Percentiles rank a stretch among this genome's conserved stretches.
phyloP scores from a whole-genome alignment of 2,888 invertebrate genomes.

The Hydrotaea diabolus region DNA sequence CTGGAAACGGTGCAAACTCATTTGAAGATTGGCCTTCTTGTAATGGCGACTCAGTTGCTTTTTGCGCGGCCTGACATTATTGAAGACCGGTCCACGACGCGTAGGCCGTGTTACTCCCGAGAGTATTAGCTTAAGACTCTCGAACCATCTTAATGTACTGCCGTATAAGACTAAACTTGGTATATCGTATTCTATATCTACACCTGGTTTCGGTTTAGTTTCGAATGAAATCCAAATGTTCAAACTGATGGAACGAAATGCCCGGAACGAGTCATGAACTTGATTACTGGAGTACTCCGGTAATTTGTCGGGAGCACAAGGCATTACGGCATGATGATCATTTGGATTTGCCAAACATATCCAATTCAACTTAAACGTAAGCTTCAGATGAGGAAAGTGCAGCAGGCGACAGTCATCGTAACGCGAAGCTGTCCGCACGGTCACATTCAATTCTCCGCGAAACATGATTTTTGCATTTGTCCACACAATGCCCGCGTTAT shows the following conservation, averaged over 20 bases:
- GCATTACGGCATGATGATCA: conserved; percentile 97
- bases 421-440: conserved; percentile 97
- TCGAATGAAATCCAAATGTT: conserved; percentile 90
- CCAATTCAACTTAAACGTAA: conserved; percentile 94
- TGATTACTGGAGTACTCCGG: conserved; percentile 98
- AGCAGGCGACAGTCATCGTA: conserved; percentile 98
- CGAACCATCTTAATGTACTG: conserved; percentile 96
- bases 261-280: conserved; percentile 96
- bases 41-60: conserved; percentile 96
- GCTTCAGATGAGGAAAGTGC: conserved; percentile 93
- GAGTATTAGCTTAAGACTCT: conserved; percentile 94
- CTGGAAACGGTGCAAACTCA: conserved; percentile 93
- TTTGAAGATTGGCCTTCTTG: conserved; percentile 90
- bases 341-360: conserved; percentile 95
- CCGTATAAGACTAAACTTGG: conserved; percentile 93
- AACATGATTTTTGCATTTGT: conserved; percentile 95
- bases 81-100: conserved; percentile 93
- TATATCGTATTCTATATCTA: conserved; percentile 82
- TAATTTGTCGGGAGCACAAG: conserved; percentile 96
- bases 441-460: conserved; percentile 96
- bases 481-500: conserved; percentile 96
- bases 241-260: conserved; percentile 93
- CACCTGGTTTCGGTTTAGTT: conserved; percentile 85
- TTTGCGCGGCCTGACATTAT: conserved; percentile 91
- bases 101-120: conserved; percentile 97